Evolutionary conservation across 1,140 invertebrate genomes (phyloP).

Genomic region (Leptinotarsa lineolata): DNA sequence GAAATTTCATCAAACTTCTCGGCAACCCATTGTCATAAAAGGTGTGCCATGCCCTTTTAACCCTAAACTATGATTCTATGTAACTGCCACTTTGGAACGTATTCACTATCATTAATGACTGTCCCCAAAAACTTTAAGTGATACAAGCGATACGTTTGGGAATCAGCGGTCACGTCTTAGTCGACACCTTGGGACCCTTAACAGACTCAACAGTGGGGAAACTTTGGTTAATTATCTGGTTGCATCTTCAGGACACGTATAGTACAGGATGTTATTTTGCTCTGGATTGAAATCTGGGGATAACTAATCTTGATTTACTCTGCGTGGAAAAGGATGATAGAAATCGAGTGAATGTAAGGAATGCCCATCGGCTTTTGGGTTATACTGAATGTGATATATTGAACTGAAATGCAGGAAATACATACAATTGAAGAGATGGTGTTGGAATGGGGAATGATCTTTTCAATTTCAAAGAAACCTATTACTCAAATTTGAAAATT

Average conservation of each 20-base stretch:
- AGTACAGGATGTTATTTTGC: neutral
- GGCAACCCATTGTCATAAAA: neutral
- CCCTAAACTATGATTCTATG: neutral
- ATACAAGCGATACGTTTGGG: constrained; percentile 5
- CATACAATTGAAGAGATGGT: too few species aligned
- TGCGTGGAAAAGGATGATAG: neutral
- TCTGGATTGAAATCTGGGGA: neutral
- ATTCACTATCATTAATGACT: neutral
- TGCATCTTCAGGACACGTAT: neutral
- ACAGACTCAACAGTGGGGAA: neutral
- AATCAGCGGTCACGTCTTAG: constrained; percentile 7
- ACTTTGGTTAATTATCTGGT: constrained; percentile 5
- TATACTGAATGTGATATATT: too few species aligned
- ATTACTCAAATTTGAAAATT: too few species aligned
- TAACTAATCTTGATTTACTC: neutral
- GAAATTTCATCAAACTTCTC: neutral
- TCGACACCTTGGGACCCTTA: neutral
- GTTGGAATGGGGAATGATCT: too few species aligned
- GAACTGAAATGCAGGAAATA: too few species aligned
- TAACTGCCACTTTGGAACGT: too few species aligned
- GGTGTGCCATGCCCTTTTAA: neutral
- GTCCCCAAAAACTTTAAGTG: neutral
- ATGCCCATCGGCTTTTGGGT: too few species aligned
- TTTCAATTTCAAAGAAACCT: too few species aligned
- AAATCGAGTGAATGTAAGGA: neutral